phyloP scores from a whole-genome alignment of 2,797 vertebrate species.

The Threskiornis aethiopicus region DNA sequence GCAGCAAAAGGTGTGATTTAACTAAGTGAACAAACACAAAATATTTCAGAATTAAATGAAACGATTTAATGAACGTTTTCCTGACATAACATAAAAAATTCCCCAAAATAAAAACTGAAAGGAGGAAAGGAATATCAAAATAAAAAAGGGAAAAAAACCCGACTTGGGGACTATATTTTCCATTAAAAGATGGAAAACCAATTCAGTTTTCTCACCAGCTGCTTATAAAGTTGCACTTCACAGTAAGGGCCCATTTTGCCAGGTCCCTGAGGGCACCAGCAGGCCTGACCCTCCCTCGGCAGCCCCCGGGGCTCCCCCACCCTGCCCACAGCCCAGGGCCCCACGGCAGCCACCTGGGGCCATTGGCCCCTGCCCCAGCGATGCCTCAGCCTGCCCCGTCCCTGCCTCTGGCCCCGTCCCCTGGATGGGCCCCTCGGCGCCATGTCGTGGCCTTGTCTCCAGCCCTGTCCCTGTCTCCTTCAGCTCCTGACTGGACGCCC shows the following conservation, averaged over 20 bases:
- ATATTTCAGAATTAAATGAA: neutral
- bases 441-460: neutral
- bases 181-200: neutral
- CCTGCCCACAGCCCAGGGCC: too few species aligned
- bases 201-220: neutral
- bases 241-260: neutral
- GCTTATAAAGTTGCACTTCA: neutral
- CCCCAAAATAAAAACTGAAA: neutral
- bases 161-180: neutral
- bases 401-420: neutral
- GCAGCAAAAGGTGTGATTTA: neutral
- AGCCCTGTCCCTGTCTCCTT: neutral
- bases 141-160: neutral
- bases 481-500: neutral
- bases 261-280: too few species aligned
- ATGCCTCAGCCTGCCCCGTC: rapidly evolving
- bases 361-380: neutral
- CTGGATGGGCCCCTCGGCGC: rapidly evolving
- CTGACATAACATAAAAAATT: neutral
- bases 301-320: rapidly evolving
- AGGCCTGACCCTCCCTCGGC: neutral
- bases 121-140: neutral
- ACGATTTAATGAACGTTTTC: neutral
- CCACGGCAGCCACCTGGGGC: neutral
- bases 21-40: neutral